Evolutionary conservation across 2,888 invertebrate genomes (phyloP).

Genomic region (Drosophila macrospina): DNA sequence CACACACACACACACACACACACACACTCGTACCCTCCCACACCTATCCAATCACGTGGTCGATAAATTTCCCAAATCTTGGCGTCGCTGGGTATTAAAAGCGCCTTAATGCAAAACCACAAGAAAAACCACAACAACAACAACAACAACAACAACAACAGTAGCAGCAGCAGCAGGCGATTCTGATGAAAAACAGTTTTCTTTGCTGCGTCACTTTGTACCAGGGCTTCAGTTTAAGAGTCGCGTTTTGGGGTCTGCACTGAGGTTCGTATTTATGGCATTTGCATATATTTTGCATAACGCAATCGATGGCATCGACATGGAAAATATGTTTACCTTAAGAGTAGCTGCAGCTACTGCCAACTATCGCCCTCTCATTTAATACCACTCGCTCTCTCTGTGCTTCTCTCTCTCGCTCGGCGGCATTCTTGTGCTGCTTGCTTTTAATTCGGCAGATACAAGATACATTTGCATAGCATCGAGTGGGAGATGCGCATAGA

Average conservation of each 20-base stretch:
- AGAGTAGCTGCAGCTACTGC: slow-evolving; percentile 50
- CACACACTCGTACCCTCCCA: slow-evolving; percentile 34
- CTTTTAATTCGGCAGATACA: slow-evolving; percentile 68
- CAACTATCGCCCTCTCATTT: slow-evolving; percentile 6
- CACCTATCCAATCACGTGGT: slow-evolving; percentile 75
- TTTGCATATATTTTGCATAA: slow-evolving; percentile 85
- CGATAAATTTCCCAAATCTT: slow-evolving; percentile 83
- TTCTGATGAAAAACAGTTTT: slow-evolving; percentile 68
- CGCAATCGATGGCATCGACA: slow-evolving; percentile 85
- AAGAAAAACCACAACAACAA: slow-evolving; percentile 24
- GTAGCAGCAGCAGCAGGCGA: slow-evolving; percentile 39
- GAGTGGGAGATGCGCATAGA: slow-evolving; percentile 80
- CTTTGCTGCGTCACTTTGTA: slow-evolving; percentile 58
- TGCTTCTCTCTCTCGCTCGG: slow-evolving; percentile 21
- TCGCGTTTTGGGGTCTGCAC: slow-evolving; percentile 32
- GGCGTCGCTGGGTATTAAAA: slow-evolving; percentile 72
- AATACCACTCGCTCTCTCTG: slow-evolving; percentile 5
- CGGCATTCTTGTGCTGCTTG: slow-evolving; percentile 54
- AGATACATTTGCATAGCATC: slow-evolving; percentile 67
- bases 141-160: slow-evolving; percentile 33
- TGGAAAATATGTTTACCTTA: slow-evolving; percentile 83
- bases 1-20: slow-evolving; percentile 47
- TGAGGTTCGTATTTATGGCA: slow-evolving; percentile 74
- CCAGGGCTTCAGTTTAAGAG: slow-evolving; percentile 35
- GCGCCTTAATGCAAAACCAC: slow-evolving; percentile 31